phyloP scores from a whole-genome alignment of 2,113 vertebrate genomes.

The Barbus barbus region DNA sequence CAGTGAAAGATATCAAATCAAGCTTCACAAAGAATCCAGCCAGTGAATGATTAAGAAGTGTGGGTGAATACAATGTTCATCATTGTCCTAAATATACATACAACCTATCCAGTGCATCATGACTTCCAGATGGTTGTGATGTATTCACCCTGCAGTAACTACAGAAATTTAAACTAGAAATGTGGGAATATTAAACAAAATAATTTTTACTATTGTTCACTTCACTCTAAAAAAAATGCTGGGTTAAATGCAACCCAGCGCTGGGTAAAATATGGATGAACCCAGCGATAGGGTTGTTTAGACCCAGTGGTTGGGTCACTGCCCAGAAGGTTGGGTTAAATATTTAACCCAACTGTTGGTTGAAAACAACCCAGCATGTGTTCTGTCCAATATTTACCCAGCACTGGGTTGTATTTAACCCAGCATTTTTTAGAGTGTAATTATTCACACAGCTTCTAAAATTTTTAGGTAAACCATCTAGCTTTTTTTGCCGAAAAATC shows the following conservation, averaged over 20 bases:
- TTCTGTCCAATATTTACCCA: too few species aligned
- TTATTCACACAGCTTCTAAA: background rate
- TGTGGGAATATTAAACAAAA: background rate
- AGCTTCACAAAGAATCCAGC: too few species aligned
- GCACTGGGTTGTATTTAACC: too few species aligned
- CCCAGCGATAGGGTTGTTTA: too few species aligned
- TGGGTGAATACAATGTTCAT: background rate
- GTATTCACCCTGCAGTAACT: background rate
- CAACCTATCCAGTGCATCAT: background rate
- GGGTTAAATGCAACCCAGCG: too few species aligned
- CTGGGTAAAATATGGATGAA: too few species aligned
- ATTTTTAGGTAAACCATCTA: background rate
- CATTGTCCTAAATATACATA: background rate
- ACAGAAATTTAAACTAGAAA: background rate
- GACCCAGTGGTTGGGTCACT: too few species aligned
- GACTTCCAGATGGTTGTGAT: background rate
- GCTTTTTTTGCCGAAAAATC: background rate
- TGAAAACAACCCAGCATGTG: too few species aligned
- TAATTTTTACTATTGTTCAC: background rate
- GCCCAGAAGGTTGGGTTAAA: too few species aligned
- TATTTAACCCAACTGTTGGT: too few species aligned
- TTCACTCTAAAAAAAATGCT: background rate
- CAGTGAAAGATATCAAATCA: constrained; percentile 35
- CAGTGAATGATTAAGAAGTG: background rate
- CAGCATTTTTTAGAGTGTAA: too few species aligned